Base-by-base conservation (phyloP, 2,113 vertebrate genomes). In the Lophura nycthemera region DNA sequence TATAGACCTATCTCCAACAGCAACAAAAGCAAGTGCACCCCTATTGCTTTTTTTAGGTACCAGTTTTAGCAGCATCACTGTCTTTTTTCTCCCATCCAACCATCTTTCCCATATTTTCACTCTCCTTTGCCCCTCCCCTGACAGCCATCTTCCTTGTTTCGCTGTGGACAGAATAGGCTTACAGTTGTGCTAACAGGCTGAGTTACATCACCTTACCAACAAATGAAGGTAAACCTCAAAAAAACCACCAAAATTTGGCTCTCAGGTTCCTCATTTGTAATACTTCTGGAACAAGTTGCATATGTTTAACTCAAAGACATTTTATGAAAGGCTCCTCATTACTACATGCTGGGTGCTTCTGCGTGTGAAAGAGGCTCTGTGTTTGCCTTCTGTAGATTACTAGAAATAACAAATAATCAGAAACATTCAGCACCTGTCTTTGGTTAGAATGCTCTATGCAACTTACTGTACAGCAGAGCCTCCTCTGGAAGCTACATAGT, bases 361-460 rank as follows among this genome's bases (percentile, higher is more conserved):
- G 40, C 13, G 34, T 42, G 43, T 67, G 40, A 48, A 87, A 38
- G 34, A 71, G 75, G 50, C 72, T 52, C 30, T 29, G n/a, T 38
- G 30, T 57, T 17, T 3, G 4, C 80, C 89, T 93, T 70, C 47
- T 90, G 36, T 47, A 54, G 30, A 65, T 71, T 38, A 83, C 65
- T 65, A 85, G 75, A 78, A 90, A 86, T 2, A 88, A 84, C 65
- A 90, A 77, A 88, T 59, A 88, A 78, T 65, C 2, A 80, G 61
- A 77, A 95, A 77, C 75, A 65, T 32, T 75, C 5, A 1, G 77
- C 89, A 91, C 65, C 61, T 77, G 80, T 42, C 36, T 86, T 88
- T n/a, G 38, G 47, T 93, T 81, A 94, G 69, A 86, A 95, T 64
- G n/a, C 76, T 86, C 61, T 95, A 89, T 95, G 74, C 65, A 66